phyloP scores from a whole-genome alignment of 2,888 invertebrate species.

The Altica lythri region DNA sequence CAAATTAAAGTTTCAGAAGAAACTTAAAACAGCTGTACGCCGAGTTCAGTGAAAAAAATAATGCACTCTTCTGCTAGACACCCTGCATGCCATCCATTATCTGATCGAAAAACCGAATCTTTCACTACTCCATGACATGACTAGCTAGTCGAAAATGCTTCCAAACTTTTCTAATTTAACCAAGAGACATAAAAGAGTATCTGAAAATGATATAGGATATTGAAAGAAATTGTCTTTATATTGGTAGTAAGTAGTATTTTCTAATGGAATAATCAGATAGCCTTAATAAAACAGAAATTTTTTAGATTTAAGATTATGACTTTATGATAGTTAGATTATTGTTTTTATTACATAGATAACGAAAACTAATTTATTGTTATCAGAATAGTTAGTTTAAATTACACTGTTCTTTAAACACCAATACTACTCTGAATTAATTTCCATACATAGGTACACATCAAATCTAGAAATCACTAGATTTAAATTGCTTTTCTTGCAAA shows the following conservation, averaged over 20 bases:
- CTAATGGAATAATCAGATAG: no score
- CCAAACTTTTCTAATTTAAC: constrained; percentile 27
- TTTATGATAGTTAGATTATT: no score
- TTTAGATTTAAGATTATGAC: no score
- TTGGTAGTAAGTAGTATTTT: no score
- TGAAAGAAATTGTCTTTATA: neutral
- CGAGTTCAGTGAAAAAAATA: constrained; percentile 30
- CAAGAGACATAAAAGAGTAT: constrained; percentile 23
- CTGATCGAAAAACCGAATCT: constrained; percentile 28
- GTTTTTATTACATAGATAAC: no score
- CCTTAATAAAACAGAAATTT: no score
- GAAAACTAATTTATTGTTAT: no score
- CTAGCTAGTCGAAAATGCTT: constrained; percentile 7
- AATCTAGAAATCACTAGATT: constrained; percentile 1
- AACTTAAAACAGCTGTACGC: constrained; percentile 21
- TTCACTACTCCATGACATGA: constrained; percentile 22
- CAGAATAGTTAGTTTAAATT: no score
- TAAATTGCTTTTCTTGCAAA: constrained; percentile 13
- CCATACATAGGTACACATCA: neutral
- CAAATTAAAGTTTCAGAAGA: constrained; percentile 21
- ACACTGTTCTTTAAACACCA: no score
- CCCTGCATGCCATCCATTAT: constrained; percentile 29
- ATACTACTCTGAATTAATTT: no score
- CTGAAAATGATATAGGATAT: neutral
- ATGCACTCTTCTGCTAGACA: constrained; percentile 23